Evolutionary conservation across 2,113 vertebrate species (phyloP).

Genomic region (Pholis gunnellus): DNA sequence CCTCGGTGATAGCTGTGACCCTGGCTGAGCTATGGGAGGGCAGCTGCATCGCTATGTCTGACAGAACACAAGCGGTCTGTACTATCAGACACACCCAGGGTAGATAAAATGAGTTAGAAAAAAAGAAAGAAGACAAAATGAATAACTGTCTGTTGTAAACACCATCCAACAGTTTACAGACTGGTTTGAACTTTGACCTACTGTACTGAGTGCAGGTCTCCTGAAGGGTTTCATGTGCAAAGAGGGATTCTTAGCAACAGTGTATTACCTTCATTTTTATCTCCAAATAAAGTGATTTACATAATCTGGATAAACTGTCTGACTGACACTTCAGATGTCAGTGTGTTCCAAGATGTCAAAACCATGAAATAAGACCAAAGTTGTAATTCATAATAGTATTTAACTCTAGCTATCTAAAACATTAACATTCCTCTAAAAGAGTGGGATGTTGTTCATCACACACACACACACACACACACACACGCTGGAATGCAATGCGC

Average conservation of each 20-base stretch:
- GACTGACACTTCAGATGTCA: neutral
- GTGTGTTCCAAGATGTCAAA: neutral
- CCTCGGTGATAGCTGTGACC: neutral
- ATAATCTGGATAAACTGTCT: no score
- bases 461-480: slow-evolving; percentile 5
- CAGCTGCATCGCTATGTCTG: neutral
- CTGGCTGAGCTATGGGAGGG: neutral
- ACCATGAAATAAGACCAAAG: neutral
- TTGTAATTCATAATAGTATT: neutral
- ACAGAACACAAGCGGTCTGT: neutral
- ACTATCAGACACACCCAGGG: neutral
- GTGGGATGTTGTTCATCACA: neutral
- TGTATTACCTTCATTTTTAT: no score
- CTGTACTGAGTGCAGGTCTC: neutral
- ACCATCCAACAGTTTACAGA: neutral
- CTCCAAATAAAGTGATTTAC: no score
- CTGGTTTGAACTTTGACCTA: neutral
- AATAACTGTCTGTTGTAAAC: neutral
- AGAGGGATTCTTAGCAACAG: no score
- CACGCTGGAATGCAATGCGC: neutral
- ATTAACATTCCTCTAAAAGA: neutral
- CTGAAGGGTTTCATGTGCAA: neutral
- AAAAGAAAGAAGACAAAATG: neutral
- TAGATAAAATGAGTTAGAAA: neutral
- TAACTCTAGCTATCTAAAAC: neutral